phyloP scores from a whole-genome alignment of 2,113 vertebrate species.

The Melanotaenia duboulayi region DNA sequence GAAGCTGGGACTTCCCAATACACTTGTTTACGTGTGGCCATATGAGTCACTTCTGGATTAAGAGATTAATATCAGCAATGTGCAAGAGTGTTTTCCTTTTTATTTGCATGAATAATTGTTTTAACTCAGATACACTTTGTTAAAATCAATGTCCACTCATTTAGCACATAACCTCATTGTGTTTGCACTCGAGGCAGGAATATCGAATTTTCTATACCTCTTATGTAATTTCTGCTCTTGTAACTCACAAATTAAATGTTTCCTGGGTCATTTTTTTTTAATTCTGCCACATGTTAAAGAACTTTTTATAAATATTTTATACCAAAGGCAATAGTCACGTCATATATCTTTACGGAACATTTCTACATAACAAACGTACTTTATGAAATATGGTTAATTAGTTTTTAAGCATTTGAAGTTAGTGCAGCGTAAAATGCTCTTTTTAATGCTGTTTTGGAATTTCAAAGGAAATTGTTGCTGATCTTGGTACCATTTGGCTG shows the following conservation, averaged over 20 bases:
- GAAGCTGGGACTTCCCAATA: constrained; percentile 12
- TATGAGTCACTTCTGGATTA: constrained; percentile 14
- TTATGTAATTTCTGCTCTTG: no score
- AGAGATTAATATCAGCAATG: constrained; percentile 1
- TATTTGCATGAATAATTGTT: neutral
- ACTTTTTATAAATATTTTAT: no score
- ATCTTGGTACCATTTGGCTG: no score
- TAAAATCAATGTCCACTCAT: neutral
- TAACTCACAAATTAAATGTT: no score
- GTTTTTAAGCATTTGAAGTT: neutral
- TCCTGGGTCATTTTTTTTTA: no score
- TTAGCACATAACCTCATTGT: no score
- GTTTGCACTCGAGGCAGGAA: no score
- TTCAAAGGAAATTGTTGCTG: neutral
- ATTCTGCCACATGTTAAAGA: no score
- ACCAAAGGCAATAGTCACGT: no score
- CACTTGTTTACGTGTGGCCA: constrained; percentile 3
- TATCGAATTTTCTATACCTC: no score
- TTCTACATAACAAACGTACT: neutral
- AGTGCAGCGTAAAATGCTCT: neutral
- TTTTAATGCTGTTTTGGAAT: neutral
- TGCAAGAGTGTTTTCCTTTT: neutral
- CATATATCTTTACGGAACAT: no score
- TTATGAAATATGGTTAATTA: neutral
- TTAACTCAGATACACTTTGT: neutral